phyloP scores from a whole-genome alignment of 1,140 invertebrate species.

The Lethrus apterus region DNA sequence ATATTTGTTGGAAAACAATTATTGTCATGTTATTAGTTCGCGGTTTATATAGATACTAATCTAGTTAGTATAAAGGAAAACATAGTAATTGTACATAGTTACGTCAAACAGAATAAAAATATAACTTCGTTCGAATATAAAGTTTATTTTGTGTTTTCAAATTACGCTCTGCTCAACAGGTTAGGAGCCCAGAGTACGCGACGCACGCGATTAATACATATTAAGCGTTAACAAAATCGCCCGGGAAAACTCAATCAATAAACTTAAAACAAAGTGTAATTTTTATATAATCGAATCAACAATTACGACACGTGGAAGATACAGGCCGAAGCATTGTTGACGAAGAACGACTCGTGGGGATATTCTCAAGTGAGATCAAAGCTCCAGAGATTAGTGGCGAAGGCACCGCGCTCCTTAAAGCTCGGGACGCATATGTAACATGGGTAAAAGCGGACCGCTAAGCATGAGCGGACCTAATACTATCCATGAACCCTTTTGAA shows the following conservation, averaged over 20 bases:
- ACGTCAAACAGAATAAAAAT: no score
- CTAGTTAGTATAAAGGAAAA: conserved; percentile 20
- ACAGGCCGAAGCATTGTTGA: neutral
- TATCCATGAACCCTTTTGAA: conserved; percentile 24
- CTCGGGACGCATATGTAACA: neutral
- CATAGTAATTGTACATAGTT: no score
- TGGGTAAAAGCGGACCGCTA: conserved; percentile 7
- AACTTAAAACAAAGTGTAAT: no score
- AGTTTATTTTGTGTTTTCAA: no score
- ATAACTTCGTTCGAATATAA: no score
- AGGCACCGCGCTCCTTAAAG: neutral
- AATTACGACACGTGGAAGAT: conserved; percentile 2
- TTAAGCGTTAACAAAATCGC: no score
- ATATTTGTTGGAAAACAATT: conserved; percentile 19
- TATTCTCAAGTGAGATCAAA: neutral
- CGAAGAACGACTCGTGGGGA: neutral
- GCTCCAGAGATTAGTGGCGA: no score
- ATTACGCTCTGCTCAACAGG: no score
- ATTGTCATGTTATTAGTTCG: conserved; percentile 19
- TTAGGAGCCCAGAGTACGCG: no score
- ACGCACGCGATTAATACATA: no score
- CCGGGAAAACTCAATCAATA: no score
- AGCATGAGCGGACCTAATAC: conserved; percentile 27
- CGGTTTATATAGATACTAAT: conserved; percentile 18
- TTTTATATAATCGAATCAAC: no score